Base-by-base conservation (phyloP, 2,797 vertebrate genomes). In the Betta splendens region DNA sequence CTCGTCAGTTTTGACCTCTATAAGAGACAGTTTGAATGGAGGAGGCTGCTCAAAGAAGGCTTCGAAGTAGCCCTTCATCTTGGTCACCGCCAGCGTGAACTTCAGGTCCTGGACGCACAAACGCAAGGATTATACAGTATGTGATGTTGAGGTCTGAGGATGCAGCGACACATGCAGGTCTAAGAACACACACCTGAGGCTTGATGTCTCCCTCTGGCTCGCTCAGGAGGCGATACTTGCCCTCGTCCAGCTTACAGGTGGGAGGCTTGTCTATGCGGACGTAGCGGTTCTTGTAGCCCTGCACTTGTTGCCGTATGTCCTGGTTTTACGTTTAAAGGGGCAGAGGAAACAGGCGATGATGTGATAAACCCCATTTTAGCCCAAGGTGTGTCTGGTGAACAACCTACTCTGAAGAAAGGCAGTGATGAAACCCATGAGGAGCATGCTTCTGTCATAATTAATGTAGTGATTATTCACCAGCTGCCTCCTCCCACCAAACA, bases 61-160 rank as follows among this genome's bases (percentile, higher is more conserved):
- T 67, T 95, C 94, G 44, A 94, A 94, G 77, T 94, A 96, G 49
- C 90, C 93, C 75, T 95, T 95, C 54, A 94, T 85, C 67, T 92
- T 93, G 28, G 94, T 69, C 1, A 92, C 92, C 0, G 85, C 92
- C 2, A 93, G 89, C 1, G 92, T 89, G 86, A 96, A 96, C 42
- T 92, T 85, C 70, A 94, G 89, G 65, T 93, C 92, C 94, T 96
- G 76, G 5, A 63, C 4, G 73, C 5, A 61, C 5, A 70, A 29
- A 71, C 0, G 62, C 12, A 54, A 2, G 12, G 18, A 36, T 1
- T 5, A 28, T 40, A 21, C 2, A 36, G 33, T 17, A 45, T 28
- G 22, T 43, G 39, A 23, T 22, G 7, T 2, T 40, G 51, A 44
- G 17, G 12, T 6, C 37, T 16, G 1, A 46, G 18, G 17, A 1